Evolutionary conservation across 64 coral and sea anemone species (phyloP).

Genomic region (Stichodactyla mertensii): DNA sequence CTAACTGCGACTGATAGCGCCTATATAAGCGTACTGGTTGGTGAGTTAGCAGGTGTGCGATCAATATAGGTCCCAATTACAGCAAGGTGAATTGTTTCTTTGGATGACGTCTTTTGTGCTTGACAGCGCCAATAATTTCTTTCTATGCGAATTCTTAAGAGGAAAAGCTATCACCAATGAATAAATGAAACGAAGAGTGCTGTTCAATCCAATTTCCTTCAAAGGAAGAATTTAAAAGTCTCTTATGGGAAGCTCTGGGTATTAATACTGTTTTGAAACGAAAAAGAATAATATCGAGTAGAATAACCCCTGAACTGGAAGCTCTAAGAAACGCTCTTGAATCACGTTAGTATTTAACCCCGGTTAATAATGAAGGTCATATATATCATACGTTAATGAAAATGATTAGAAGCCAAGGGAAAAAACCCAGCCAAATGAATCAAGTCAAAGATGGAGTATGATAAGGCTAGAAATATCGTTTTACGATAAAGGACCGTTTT

Average conservation of each 20-base stretch:
- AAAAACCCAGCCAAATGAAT: not conserved
- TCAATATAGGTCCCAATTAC: not conserved
- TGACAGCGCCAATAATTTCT: not conserved
- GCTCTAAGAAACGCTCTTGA: not conserved
- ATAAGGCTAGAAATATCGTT: not conserved
- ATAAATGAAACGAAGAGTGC: not conserved
- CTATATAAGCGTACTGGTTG: not conserved
- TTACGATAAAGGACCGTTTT: not conserved
- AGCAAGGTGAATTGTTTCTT: not conserved
- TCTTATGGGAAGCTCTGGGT: not conserved
- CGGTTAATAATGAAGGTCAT: no score
- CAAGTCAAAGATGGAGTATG: not conserved
- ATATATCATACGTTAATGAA: not conserved
- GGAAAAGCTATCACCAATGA: not conserved
- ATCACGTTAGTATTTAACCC: no score
- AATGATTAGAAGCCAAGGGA: not conserved
- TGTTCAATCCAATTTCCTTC: not conserved
- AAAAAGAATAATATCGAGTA: not conserved
- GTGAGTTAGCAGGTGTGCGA: not conserved
- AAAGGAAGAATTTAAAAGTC: not conserved
- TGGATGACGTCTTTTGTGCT: not conserved
- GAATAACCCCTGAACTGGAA: not conserved
- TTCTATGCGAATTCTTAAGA: not conserved
- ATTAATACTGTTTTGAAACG: not conserved
- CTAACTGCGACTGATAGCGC: not conserved